Percentiles rank a stretch among this genome's conserved stretches.
phyloP scores from a whole-genome alignment of 2,888 invertebrate species.

The Monochamus alternatus region DNA sequence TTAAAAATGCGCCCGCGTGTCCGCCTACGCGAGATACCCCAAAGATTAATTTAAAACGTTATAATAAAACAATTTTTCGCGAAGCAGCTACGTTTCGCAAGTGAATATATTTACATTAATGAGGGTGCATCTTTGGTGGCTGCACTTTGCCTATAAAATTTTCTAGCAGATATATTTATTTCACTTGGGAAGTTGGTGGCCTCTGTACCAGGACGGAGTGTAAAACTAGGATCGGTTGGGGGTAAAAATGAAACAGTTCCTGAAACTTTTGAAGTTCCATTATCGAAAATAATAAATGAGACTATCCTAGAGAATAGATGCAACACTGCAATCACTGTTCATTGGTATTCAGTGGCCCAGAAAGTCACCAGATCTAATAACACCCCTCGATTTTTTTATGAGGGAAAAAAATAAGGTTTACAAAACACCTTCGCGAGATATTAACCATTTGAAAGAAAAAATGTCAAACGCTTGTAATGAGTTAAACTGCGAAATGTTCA shows the following conservation, averaged over 20 bases:
- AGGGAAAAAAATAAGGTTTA: too few species aligned
- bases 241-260: neutral
- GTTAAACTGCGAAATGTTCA: too few species aligned
- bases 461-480: too few species aligned
- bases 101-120: conserved; percentile 7
- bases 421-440: too few species aligned
- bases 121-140: neutral
- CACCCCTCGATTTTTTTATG: too few species aligned
- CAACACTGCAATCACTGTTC: too few species aligned
- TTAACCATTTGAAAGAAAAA: too few species aligned
- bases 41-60: neutral
- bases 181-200: neutral
- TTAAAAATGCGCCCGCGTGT: neutral
- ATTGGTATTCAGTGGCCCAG: too few species aligned
- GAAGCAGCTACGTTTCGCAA: conserved; percentile 1
- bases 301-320: too few species aligned
- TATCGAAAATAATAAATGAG: too few species aligned
- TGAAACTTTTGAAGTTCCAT: too few species aligned
- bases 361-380: too few species aligned
- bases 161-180: neutral
- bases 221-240: neutral
- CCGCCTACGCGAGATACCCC: neutral
- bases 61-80: neutral
- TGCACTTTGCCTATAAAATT: conserved; percentile 1
- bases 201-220: neutral